These are phyloP conservation scores for Sarcophaga carnaria DNA, from an alignment of 2,888 invertebrate genomes.

Conservation along the genomic window DNA sequence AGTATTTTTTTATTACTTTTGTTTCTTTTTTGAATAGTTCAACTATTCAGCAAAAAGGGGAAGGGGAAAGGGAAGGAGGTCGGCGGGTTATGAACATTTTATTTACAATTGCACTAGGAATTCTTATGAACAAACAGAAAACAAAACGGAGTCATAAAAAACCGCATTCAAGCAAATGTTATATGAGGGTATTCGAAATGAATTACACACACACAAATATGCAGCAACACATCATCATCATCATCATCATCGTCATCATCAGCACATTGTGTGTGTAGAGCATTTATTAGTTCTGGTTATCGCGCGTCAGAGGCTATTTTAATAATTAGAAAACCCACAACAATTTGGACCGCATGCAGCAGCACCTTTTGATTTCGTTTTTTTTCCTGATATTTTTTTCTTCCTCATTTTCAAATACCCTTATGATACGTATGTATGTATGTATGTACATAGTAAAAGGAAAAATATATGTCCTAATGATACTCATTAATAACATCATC, in stretches of 20 bases:
- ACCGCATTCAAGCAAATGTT: slow-evolving; percentile 47
- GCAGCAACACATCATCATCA: background rate
- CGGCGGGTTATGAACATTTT: background rate
- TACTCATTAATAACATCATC: background rate
- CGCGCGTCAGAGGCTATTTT: slow-evolving; percentile 25
- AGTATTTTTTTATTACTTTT: too few species aligned
- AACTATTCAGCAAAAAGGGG: too few species aligned
- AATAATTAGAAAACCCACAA: slow-evolving; percentile 47
- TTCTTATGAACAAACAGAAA: slow-evolving; percentile 2
- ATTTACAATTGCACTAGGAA: slow-evolving; percentile 28
- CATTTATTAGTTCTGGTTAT: slow-evolving; percentile 56
- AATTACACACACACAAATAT: background rate
- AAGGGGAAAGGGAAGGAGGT: too few species aligned
- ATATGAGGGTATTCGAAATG: slow-evolving; percentile 27
- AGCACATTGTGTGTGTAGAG: background rate
- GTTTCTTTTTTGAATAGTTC: too few species aligned
- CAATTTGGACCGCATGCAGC: slow-evolving; percentile 26
- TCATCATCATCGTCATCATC: background rate
- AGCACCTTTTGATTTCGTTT: slow-evolving; percentile 9
- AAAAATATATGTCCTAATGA: background rate
- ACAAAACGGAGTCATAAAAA: slow-evolving; percentile 6
- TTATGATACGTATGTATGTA: too few species aligned
- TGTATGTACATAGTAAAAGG: background rate
- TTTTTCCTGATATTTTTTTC: background rate
- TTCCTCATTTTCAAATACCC: too few species aligned